Evolutionary conservation across 1,140 invertebrate genomes (phyloP).

Genomic region (Ooceraea biroi): DNA sequence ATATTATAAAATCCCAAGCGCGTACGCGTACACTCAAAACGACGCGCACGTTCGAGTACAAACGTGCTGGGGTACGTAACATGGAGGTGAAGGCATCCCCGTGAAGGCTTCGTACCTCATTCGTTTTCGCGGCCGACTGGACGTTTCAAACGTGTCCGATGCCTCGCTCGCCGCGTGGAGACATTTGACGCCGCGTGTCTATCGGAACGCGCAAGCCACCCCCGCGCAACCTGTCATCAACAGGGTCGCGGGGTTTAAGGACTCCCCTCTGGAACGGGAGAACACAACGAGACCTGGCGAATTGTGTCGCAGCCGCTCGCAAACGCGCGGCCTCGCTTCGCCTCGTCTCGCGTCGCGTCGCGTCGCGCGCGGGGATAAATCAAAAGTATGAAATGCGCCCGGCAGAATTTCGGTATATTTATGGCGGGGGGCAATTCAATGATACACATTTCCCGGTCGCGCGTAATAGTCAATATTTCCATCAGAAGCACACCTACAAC

Average conservation of each 20-base stretch:
- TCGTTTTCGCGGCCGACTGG: too few relatives aligned
- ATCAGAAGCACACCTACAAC: constrained; percentile 86
- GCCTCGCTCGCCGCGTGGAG: neutral
- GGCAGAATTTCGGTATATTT: constrained; percentile 85
- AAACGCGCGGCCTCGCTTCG: constrained; percentile 31
- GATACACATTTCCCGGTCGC: constrained; percentile 85
- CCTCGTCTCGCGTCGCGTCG: neutral
- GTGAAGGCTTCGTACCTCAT: too few relatives aligned
- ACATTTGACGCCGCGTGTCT: neutral
- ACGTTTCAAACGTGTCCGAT: neutral
- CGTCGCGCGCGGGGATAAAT: constrained; percentile 81
- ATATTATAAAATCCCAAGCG: neutral
- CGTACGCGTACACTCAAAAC: neutral
- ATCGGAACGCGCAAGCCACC: constrained; percentile 36
- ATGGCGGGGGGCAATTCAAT: constrained; percentile 85
- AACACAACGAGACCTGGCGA: constrained; percentile 23
- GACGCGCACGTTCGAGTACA: too few relatives aligned
- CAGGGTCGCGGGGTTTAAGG: constrained; percentile 61
- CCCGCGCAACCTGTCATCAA: constrained; percentile 50
- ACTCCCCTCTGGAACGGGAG: constrained; percentile 24
- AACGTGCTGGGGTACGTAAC: too few relatives aligned
- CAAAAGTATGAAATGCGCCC: constrained; percentile 84
- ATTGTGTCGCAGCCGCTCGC: constrained; percentile 35
- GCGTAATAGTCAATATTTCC: constrained; percentile 87
- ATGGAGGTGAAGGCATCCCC: too few relatives aligned